Conservation (phyloP, 2,888 invertebrate species). For the Harpagoxenus sublaevis region DNA sequence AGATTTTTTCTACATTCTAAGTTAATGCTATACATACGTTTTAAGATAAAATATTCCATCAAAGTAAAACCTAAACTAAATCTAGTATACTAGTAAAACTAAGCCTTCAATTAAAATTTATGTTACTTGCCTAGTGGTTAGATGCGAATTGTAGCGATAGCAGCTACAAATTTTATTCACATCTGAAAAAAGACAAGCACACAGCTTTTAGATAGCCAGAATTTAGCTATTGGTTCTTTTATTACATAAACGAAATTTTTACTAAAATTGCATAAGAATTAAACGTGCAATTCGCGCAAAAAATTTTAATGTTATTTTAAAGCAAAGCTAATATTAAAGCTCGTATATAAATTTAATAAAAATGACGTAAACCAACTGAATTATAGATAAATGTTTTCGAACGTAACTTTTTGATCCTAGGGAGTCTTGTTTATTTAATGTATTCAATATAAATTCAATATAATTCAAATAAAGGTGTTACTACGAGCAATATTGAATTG, state of each 20-base stretch:
- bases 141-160: background rate
- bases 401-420: background rate
- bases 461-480: background rate
- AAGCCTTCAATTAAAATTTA: background rate
- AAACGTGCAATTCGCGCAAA: background rate
- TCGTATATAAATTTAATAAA: constrained; percentile 5
- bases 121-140: background rate
- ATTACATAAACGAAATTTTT: background rate
- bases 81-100: background rate
- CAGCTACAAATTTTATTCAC: constrained; percentile 3
- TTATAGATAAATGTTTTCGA: background rate
- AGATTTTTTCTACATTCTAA: background rate
- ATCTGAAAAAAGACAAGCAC: background rate
- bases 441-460: background rate
- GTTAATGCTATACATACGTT: background rate
- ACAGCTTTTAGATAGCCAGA: background rate
- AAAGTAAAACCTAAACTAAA: background rate
- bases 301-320: background rate
- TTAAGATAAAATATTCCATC: background rate
- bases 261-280: background rate
- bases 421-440: background rate
- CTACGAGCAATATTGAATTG: too few relatives aligned
- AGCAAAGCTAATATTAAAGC: background rate
- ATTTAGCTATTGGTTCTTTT: background rate
- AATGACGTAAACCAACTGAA: background rate